Conservation (phyloP, 2,888 invertebrate species). For the Sialis lutaria region DNA sequence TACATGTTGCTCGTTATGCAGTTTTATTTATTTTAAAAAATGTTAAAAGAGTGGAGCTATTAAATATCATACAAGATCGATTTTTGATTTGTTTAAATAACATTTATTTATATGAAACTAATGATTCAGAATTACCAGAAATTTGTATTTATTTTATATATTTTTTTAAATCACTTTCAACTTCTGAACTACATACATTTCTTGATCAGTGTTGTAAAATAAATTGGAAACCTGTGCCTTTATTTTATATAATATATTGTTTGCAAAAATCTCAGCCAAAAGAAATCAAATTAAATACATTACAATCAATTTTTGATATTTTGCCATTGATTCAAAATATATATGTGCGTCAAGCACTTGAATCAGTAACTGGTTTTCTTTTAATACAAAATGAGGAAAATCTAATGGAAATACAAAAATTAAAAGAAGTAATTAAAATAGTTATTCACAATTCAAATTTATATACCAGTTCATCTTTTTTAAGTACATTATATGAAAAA, state of each 20-base stretch:
- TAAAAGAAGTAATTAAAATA: no score
- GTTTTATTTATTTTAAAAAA: not conserved
- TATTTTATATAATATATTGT: not conserved
- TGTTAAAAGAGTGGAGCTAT: not conserved
- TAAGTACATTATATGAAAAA: not conserved
- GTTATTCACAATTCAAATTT: not conserved
- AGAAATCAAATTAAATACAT: not conserved
- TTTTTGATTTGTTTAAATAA: constrained; percentile 8
- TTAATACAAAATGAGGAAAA: not conserved
- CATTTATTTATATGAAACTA: constrained; percentile 10
- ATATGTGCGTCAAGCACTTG: not conserved
- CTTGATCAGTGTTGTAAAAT: not conserved
- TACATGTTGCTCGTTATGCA: not conserved
- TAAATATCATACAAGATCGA: not conserved
- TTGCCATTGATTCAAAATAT: not conserved
- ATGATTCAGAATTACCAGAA: constrained; percentile 6
- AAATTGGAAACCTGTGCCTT: not conserved
- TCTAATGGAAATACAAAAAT: no score
- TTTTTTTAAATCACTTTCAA: constrained; percentile 5
- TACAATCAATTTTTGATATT: not conserved
- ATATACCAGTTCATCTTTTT: not conserved
- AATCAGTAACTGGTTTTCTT: not conserved
- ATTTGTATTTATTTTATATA: constrained; percentile 3
- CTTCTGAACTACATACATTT: not conserved
- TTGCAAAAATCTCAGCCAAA: not conserved